Base-by-base conservation (phyloP, 1,140 invertebrate species). In the Diabrotica undecimpunctata region DNA sequence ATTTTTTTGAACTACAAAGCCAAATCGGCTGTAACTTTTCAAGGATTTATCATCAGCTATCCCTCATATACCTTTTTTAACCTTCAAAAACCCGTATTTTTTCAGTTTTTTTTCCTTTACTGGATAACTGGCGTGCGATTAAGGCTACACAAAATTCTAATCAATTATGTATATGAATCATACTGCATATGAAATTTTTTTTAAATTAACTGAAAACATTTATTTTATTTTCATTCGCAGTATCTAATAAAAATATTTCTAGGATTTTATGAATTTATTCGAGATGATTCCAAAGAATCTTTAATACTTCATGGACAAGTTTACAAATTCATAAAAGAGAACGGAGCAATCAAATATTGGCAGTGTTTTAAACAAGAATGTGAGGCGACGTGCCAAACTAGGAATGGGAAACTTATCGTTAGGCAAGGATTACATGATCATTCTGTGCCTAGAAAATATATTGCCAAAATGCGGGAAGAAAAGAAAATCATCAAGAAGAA, bases 341-440 rank as follows among this genome's bases (percentile, higher is more conserved):
- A 66, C 5, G 64, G 66, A 13, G 38, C 56, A 8, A 65, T 56
- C 11, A 74, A 68, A 41, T 38, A 68, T 4, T 74, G 73, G 73
- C 50, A 54, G 9, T 74, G 73, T 62, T 73, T 65, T 39, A 67
- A 66, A 25, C 46, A 51, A 12, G 60, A 67, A 7, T 74, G 73
- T 38, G 9, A 59, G 6, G 73, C 73, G 5, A 70, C 67, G 8
- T 74, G 71, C 53, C 66, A 70, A 37, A 72, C 71, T 5, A 51
- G 57, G 8, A 50, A 65, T 10, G 73, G 73, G 9, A 70, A 67
- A 54, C 63, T 74, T 10, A 64, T 62, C 7, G 41, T 64, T 14
- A 61, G 70, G n/a, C 66, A 67, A 37, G 72, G 73, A 7, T 54
- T 70, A 7, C 73, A 75, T 56, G 67, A 66, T 13, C 73, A 75